Base-by-base conservation (phyloP, 2,797 vertebrate species). In the Pygocentrus nattereri region DNA sequence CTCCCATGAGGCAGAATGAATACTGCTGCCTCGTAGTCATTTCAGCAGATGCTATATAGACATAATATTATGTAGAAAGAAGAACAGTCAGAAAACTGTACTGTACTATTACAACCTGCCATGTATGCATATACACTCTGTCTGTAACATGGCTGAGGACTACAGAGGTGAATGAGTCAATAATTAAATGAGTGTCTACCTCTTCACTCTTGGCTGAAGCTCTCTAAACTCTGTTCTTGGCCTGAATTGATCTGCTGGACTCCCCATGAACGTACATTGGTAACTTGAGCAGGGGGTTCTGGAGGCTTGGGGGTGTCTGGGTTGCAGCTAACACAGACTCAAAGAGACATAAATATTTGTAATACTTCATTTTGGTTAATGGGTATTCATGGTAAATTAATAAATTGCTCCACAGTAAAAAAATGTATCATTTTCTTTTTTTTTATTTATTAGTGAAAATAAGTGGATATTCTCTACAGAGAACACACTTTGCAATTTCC, bases 141-240 rank as follows among this genome's bases (percentile, higher is more conserved):
- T n/a, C n/a, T n/a, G n/a, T n/a, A n/a, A n/a, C n/a, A n/a, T n/a
- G n/a, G n/a, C n/a, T n/a, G n/a, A n/a, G n/a, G n/a, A n/a, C n/a
- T n/a, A n/a, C n/a, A n/a, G 80, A 76, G 44, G 16, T 71, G 82
- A 58, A 50, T 10, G 31, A n/a, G 30, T 87, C 73, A 87, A 88
- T 87, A 80, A 34, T 76, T 85, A 25, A 88, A 38, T 38, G 50
- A n/a, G 50, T 58, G 1, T 56, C 38, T 82, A 52, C 27, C 62
- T 74, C 50, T 69, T 67, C 49, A 30, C 38, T 74, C 21, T 65
- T 19, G 38, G 54, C 41, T 47, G 18, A 59, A n/a, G 61, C n/a
- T n/a, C 58, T 61, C 4, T 71, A 52, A 65, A 54, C 38, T 25
- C 18, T 11, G 44, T 80, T 54, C 56, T 52, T 73, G 59, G 41